Conservation (phyloP, 2,113 vertebrate species). For the Ciconia boyciana region DNA sequence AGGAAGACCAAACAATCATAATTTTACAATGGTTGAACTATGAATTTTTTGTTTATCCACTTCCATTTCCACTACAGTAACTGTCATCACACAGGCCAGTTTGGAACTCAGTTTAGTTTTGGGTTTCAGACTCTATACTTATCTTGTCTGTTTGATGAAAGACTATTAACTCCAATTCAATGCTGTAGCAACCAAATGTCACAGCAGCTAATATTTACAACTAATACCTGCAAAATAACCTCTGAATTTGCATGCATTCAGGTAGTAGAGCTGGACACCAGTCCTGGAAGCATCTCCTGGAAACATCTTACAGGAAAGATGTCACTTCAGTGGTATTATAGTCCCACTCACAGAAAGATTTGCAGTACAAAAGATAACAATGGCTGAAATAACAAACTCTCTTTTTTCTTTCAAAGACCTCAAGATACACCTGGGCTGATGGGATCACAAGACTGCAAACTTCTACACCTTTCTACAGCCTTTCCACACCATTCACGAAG, state of each 20-base stretch:
- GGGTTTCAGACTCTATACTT: background rate
- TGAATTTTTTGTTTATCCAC: background rate
- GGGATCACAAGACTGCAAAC: background rate
- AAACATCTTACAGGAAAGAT: background rate
- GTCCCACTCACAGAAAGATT: background rate
- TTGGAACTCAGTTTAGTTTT: background rate
- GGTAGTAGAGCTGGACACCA: background rate
- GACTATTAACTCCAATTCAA: background rate
- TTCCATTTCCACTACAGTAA: background rate
- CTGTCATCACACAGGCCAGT: background rate
- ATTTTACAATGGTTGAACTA: background rate
- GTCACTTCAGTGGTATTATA: background rate
- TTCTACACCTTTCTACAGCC: background rate
- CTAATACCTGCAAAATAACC: background rate
- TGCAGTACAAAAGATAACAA: background rate
- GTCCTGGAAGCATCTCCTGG: background rate
- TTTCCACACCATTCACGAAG: background rate
- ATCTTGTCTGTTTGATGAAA: background rate
- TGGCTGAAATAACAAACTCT: background rate
- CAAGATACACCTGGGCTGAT: background rate
- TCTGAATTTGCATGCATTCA: background rate
- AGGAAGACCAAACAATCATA: background rate
- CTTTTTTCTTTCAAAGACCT: background rate
- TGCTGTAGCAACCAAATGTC: background rate
- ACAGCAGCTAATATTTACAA: background rate